Conservation (phyloP, 2,113 vertebrate genomes). For the Tragulus kanchil region DNA sequence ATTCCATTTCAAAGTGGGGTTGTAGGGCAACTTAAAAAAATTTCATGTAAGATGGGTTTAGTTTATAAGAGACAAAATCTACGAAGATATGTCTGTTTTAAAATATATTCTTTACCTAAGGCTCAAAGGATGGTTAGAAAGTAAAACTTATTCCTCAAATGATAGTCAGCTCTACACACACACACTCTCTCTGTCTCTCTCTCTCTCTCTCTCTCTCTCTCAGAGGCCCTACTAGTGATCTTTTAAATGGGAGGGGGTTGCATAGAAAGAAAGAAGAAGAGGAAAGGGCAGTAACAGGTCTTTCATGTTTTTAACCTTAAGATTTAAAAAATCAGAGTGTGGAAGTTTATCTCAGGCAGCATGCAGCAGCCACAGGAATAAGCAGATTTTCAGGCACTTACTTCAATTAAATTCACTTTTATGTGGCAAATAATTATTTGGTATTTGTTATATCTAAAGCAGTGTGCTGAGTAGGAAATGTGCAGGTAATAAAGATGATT, state of each 20-base stretch:
- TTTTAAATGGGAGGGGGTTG: not conserved
- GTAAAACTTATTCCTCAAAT: conserved; percentile 17
- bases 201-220: not conserved
- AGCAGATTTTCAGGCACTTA: not conserved
- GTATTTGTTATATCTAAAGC: not conserved
- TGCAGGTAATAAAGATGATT: not conserved
- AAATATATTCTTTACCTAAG: conserved; percentile 21
- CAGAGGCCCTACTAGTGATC: not conserved
- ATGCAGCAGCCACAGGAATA: not conserved
- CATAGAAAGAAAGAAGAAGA: not conserved
- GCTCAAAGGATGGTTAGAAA: conserved; percentile 26
- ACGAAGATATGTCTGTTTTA: conserved; percentile 58
- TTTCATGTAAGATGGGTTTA: conserved; percentile 35
- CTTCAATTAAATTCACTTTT: not conserved
- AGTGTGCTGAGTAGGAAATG: not conserved
- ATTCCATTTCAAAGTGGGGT: conserved; percentile 57
- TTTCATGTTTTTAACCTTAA: not conserved
- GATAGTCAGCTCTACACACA: not conserved
- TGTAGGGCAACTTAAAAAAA: not conserved
- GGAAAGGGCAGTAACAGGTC: not conserved
- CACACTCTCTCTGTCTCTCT: not conserved
- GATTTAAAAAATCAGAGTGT: not conserved
- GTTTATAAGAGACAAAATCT: conserved; percentile 43
- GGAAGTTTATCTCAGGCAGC: not conserved
- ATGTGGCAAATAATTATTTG: not conserved